Percentiles rank a stretch among this genome's conserved stretches.
phyloP scores from a whole-genome alignment of 2,113 vertebrate species.

The Telmatochromis sp. region DNA sequence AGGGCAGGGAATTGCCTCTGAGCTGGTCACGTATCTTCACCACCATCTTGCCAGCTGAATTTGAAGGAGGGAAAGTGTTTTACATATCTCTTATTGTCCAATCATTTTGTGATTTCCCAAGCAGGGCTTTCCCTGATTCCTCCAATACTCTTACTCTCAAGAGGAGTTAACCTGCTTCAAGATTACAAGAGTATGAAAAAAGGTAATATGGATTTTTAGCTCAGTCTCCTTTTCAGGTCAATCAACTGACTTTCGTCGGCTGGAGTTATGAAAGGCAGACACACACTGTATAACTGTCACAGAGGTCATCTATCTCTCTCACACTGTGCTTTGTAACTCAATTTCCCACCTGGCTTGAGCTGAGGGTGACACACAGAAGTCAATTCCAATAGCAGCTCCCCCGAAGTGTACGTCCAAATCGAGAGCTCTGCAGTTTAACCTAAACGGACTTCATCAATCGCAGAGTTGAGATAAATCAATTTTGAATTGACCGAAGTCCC shows the following conservation, averaged over 20 bases:
- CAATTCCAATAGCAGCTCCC: slow-evolving; percentile 55
- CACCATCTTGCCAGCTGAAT: background rate
- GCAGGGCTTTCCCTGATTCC: background rate
- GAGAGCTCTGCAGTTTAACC: slow-evolving; percentile 62
- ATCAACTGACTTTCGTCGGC: slow-evolving; percentile 21
- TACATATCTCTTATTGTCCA: slow-evolving; percentile 5
- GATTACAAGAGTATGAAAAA: slow-evolving; percentile 20
- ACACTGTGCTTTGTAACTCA: slow-evolving; percentile 55
- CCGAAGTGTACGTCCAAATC: slow-evolving; percentile 54
- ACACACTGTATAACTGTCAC: slow-evolving; percentile 34
- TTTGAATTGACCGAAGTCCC: slow-evolving; percentile 59
- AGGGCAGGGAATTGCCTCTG: slow-evolving; percentile 62
- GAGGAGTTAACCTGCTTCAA: background rate
- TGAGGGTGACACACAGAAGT: slow-evolving; percentile 49
- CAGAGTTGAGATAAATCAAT: slow-evolving; percentile 67
- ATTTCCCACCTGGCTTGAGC: slow-evolving; percentile 66
- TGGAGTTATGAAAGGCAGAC: slow-evolving; percentile 36
- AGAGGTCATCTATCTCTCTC: slow-evolving; percentile 46
- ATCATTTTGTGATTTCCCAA: background rate
- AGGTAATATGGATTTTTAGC: slow-evolving; percentile 30
- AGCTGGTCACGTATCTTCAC: slow-evolving; percentile 9
- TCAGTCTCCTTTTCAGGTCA: slow-evolving; percentile 17
- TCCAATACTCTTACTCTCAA: background rate
- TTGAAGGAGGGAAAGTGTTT: background rate
- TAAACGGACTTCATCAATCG: slow-evolving; percentile 71